Evolutionary conservation across 2,113 vertebrate species (phyloP).

Genomic region (Syrrhaptes paradoxus): DNA sequence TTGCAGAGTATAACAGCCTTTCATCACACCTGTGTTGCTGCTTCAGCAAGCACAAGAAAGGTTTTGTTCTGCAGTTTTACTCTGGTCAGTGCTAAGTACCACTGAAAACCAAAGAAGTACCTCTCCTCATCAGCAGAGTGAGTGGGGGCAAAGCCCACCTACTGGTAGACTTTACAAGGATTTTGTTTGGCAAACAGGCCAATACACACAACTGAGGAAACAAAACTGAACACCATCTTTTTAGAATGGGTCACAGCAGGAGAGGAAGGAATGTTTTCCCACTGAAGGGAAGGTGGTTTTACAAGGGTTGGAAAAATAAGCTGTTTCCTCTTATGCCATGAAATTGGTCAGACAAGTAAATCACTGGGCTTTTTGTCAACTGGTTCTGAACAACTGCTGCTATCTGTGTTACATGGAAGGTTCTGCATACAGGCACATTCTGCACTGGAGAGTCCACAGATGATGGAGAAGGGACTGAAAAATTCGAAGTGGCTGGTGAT

Average conservation of each 20-base stretch:
- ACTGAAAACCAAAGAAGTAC: neutral
- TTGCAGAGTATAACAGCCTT: neutral
- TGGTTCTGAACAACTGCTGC: neutral
- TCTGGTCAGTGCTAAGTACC: neutral
- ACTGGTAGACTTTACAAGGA: neutral
- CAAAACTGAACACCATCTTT: neutral
- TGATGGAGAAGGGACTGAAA: conserved; percentile 81
- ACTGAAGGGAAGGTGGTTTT: neutral
- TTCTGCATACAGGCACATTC: conserved; percentile 85
- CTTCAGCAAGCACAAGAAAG: neutral
- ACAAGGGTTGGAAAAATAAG: neutral
- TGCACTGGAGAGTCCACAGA: conserved; percentile 79
- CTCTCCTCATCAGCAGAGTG: neutral
- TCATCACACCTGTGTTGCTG: neutral
- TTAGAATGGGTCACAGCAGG: neutral
- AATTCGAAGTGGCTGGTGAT: conserved; percentile 83
- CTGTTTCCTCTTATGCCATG: neutral
- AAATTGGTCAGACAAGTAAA: neutral
- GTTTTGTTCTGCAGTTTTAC: neutral
- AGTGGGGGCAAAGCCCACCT: neutral
- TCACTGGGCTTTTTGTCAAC: neutral
- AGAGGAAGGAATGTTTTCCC: neutral
- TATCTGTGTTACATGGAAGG: neutral
- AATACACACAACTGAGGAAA: neutral
- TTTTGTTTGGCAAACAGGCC: neutral